These are phyloP conservation scores for Plotosus lineatus DNA, from an alignment of 2,113 vertebrate genomes.

Conservation along the genomic window DNA sequence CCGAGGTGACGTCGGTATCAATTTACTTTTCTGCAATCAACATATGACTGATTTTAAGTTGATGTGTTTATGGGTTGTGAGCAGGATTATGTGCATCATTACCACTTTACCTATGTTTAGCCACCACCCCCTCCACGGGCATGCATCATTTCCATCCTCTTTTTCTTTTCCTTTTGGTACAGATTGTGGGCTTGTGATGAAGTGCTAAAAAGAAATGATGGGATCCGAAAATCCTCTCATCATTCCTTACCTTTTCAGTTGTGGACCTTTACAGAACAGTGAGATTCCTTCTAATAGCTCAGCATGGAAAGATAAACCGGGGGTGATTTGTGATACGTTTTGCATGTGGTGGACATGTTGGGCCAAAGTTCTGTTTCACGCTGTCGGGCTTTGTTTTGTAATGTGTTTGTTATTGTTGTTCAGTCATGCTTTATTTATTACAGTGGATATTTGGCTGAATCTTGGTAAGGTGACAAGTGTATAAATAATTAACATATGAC, in stretches of 20 bases:
- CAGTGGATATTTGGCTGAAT: not conserved
- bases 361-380: not conserved
- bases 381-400: not conserved
- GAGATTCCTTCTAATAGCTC: not conserved
- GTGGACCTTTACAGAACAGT: not conserved
- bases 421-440: not conserved
- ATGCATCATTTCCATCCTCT: not conserved
- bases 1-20: too few species aligned
- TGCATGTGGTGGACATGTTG: not conserved
- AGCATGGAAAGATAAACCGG: not conserved
- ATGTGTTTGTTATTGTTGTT: not conserved
- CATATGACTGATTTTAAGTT: too few species aligned
- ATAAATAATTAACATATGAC: not conserved
- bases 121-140: not conserved
- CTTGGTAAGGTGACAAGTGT: not conserved
- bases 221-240: not conserved
- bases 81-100: too few species aligned
- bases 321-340: not conserved
- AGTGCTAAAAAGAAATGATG: not conserved
- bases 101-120: too few species aligned
- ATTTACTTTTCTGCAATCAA: too few species aligned
- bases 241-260: not conserved
- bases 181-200: slow-evolving; percentile 8
- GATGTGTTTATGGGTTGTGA: too few species aligned
- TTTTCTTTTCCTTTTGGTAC: slow-evolving; percentile 6